Conservation (phyloP, 2,888 invertebrate genomes). For the Pteria penguin region DNA sequence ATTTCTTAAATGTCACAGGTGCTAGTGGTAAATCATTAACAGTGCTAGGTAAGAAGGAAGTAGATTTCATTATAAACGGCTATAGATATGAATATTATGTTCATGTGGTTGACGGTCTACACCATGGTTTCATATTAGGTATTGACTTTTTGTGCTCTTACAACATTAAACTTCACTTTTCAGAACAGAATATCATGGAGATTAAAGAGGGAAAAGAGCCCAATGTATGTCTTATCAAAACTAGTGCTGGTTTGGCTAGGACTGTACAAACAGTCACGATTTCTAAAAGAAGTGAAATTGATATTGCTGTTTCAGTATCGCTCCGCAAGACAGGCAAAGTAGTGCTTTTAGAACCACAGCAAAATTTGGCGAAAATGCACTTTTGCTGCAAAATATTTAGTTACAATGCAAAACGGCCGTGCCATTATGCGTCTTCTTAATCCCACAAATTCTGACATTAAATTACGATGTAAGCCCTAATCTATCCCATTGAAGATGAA, state of each 20-base stretch:
- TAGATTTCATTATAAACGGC: neutral
- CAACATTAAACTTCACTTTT: neutral
- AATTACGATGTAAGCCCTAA: neutral
- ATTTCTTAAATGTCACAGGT: neutral
- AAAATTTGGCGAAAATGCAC: neutral
- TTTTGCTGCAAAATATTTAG: constrained; percentile 11
- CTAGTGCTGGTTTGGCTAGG: neutral
- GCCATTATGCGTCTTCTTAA: constrained; percentile 5
- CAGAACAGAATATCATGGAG: neutral
- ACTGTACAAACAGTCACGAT: neutral
- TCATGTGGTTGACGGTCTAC: neutral
- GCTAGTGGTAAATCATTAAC: neutral
- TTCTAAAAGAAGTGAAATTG: neutral
- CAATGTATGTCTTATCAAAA: neutral
- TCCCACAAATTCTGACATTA: neutral
- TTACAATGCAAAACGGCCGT: neutral
- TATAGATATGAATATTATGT: neutral
- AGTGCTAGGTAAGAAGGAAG: neutral
- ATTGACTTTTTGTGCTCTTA: neutral
- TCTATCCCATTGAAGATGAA: no score
- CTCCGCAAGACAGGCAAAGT: neutral
- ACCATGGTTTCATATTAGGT: neutral
- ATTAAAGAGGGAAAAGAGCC: neutral
- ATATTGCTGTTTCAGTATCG: neutral
- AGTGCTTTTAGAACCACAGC: constrained; percentile 6